Evolutionary conservation across 2,113 vertebrate genomes (phyloP).

Genomic region (Leptobrachium ailaonicum): DNA sequence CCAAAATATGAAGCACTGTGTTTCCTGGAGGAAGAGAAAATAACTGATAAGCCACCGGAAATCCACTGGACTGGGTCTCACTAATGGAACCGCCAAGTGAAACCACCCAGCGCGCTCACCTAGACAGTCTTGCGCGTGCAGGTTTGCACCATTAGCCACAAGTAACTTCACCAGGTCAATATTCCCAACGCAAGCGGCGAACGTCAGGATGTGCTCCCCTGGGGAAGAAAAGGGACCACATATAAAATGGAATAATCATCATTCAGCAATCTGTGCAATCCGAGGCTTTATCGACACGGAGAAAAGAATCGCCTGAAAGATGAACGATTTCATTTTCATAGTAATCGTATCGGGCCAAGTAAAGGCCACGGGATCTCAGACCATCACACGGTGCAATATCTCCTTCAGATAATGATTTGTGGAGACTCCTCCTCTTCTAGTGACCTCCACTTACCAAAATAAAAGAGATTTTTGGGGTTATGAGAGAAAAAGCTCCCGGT

Average conservation of each 20-base stretch:
- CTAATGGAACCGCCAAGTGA: not conserved
- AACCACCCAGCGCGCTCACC: conserved; percentile 66
- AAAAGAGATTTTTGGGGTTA: conserved; percentile 68
- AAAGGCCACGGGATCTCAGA: no score
- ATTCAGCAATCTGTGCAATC: no score
- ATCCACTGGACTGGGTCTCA: not conserved
- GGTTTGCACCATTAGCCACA: conserved; percentile 85
- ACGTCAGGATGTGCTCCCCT: conserved; percentile 94
- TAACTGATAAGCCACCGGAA: not conserved
- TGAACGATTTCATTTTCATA: no score
- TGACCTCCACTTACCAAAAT: conserved; percentile 62
- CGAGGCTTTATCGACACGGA: no score
- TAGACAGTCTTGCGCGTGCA: conserved; percentile 84
- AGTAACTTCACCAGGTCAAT: conserved; percentile 84
- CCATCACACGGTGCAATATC: no score
- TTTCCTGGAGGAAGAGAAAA: conserved; percentile 74
- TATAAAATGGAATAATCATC: no score
- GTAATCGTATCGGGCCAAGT: no score
- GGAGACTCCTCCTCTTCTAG: not conserved
- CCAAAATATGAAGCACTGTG: conserved; percentile 85
- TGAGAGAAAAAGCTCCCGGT: conserved; percentile 85
- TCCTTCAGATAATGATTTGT: no score
- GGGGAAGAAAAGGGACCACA: conserved; percentile 23
- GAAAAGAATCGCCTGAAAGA: no score
- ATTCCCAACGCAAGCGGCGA: conserved; percentile 86